Evolutionary conservation across 2,797 vertebrate genomes (phyloP).

Genomic region (Tapirus indicus): DNA sequence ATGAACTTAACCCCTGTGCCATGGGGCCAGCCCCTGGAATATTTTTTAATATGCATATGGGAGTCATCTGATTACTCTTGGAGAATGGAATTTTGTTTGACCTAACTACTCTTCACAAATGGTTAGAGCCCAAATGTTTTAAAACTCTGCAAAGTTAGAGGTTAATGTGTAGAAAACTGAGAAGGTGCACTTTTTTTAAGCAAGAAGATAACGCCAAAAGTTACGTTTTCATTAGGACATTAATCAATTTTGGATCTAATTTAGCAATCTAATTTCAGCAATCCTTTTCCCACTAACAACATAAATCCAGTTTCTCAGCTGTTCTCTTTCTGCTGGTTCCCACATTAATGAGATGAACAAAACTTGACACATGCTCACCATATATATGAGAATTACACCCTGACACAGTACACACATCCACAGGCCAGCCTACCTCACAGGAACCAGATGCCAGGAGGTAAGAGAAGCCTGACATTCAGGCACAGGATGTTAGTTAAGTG

Average conservation of each 20-base stretch:
- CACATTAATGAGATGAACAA: constrained; percentile 48
- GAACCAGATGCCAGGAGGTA: not conserved
- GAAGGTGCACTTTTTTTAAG: not conserved
- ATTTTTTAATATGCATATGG: not conserved
- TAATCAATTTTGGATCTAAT: constrained; percentile 38
- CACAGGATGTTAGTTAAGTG: not conserved
- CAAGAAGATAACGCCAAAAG: not conserved
- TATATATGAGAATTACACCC: constrained; percentile 14
- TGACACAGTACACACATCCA: not conserved
- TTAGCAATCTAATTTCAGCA: constrained; percentile 61
- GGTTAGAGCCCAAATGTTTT: constrained; percentile 22
- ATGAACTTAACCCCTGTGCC: no score
- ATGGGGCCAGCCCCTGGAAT: not conserved
- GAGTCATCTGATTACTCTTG: not conserved
- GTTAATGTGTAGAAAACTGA: constrained; percentile 13
- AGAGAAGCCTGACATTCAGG: not conserved
- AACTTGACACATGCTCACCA: not conserved
- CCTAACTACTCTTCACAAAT: constrained; percentile 54
- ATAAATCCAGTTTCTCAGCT: constrained; percentile 41
- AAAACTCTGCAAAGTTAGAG: constrained; percentile 34
- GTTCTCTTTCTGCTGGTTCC: constrained; percentile 32
- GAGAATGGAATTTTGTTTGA: constrained; percentile 45
- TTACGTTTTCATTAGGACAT: constrained; percentile 47
- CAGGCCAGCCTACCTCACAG: not conserved
- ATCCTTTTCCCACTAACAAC: constrained; percentile 26